These are phyloP conservation scores for Augochlorella aurata DNA, from an alignment of 2,888 invertebrate species.

Conservation along the genomic window DNA sequence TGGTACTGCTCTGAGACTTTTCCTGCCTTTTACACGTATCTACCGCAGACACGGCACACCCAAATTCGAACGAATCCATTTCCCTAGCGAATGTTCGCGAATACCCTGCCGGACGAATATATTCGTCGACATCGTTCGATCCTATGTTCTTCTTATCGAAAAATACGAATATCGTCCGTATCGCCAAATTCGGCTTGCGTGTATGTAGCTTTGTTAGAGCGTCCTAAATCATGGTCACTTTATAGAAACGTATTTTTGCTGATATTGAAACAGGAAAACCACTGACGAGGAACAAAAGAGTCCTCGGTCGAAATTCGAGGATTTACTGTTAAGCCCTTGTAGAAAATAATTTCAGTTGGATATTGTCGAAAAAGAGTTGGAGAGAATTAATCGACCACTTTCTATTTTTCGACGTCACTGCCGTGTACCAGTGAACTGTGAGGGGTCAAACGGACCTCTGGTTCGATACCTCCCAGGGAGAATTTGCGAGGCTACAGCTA, in stretches of 20 bases:
- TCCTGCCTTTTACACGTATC: conserved; percentile 41
- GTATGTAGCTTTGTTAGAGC: no score
- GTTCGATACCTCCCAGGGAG: conserved; percentile 8
- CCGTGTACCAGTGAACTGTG: neutral
- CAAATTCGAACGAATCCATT: conserved; percentile 2
- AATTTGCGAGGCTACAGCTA: conserved; percentile 18
- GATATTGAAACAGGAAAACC: no score
- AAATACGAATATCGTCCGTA: no score
- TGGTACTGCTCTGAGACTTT: conserved; percentile 45
- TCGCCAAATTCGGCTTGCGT: no score
- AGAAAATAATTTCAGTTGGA: neutral
- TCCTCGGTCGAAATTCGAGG: no score
- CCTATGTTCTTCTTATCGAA: no score
- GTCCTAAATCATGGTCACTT: no score
- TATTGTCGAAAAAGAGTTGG: neutral
- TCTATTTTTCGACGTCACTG: conserved; percentile 1
- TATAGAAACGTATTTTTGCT: no score
- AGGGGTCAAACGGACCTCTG: neutral
- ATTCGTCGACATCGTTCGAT: neutral
- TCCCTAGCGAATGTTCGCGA: neutral
- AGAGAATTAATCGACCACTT: neutral
- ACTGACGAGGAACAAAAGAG: neutral
- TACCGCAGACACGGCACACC: conserved; percentile 16
- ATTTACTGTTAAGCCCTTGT: neutral
- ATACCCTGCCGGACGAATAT: neutral